Conservation (phyloP, 2,888 invertebrate species). For the Acleris sparsana region DNA sequence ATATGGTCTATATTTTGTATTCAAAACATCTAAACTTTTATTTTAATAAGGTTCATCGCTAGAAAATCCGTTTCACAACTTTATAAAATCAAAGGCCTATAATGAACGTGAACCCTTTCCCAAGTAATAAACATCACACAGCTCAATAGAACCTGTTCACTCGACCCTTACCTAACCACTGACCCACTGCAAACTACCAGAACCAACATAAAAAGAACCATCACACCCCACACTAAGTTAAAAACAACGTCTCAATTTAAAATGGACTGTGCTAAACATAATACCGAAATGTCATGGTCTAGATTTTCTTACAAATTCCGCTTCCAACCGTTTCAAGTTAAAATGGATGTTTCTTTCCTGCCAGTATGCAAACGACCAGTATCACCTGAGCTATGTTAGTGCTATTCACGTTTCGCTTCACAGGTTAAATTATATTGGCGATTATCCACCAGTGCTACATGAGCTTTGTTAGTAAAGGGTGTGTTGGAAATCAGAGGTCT, state of each 20-base stretch:
- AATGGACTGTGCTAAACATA: not conserved
- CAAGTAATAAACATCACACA: slow-evolving; percentile 28
- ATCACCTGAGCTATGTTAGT: not conserved
- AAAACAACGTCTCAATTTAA: not conserved
- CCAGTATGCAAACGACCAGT: slow-evolving; percentile 6
- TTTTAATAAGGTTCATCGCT: not conserved
- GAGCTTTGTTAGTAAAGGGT: not conserved
- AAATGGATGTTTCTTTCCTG: slow-evolving; percentile 34
- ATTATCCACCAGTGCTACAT: not conserved
- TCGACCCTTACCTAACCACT: slow-evolving; percentile 32
- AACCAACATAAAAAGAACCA: slow-evolving; percentile 7
- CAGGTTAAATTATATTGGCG: slow-evolving; percentile 4
- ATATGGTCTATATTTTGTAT: too few species aligned
- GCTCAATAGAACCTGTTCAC: slow-evolving; percentile 21
- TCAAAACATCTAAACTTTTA: too few species aligned
- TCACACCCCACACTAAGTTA: not conserved
- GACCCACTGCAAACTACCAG: slow-evolving; percentile 40
- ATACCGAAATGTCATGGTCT: slow-evolving; percentile 4
- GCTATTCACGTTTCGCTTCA: too few species aligned
- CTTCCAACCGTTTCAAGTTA: slow-evolving; percentile 16
- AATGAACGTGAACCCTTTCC: slow-evolving; percentile 16
- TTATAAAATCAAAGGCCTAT: slow-evolving; percentile 22
- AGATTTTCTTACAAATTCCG: not conserved
- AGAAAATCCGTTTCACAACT: not conserved
- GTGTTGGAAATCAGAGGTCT: not conserved